Evolutionary conservation across 2,888 invertebrate genomes (phyloP).

Genomic region (Pterostichus niger): DNA sequence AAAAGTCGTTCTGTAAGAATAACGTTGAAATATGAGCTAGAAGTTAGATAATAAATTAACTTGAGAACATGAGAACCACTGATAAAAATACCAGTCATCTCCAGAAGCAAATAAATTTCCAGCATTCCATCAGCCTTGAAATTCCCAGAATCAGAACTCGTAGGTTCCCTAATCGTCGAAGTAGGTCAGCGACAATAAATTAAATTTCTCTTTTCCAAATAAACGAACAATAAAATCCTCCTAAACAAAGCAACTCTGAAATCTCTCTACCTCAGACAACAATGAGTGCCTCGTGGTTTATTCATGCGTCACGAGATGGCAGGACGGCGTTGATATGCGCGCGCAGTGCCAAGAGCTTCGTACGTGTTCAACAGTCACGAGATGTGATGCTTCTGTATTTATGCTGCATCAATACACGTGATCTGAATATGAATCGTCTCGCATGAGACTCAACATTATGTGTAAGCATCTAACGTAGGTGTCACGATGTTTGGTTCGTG

Average conservation of each 20-base stretch:
- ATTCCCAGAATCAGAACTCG: not conserved
- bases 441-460: slow-evolving; percentile 13
- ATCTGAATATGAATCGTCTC: slow-evolving; percentile 46
- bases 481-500: slow-evolving; percentile 16
- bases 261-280: slow-evolving; percentile 3
- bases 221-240: too few species aligned
- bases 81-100: slow-evolving; percentile 35
- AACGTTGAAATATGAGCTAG: too few species aligned
- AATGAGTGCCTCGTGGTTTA: not conserved
- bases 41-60: not conserved
- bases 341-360: not conserved
- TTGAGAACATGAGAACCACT: not conserved
- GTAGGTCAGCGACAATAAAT: too few species aligned
- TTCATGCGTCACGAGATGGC: slow-evolving; percentile 12
- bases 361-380: not conserved
- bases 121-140: not conserved
- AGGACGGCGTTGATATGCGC: not conserved
- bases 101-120: slow-evolving; percentile 39
- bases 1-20: too few species aligned
- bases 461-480: slow-evolving; percentile 13
- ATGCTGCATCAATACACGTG: slow-evolving; percentile 57
- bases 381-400: slow-evolving; percentile 62
- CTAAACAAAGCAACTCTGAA: too few species aligned
- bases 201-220: too few species aligned
- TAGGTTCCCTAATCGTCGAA: too few species aligned